Base-by-base conservation (phyloP, 2,888 invertebrate genomes). In the Plagiodera versicolora region DNA sequence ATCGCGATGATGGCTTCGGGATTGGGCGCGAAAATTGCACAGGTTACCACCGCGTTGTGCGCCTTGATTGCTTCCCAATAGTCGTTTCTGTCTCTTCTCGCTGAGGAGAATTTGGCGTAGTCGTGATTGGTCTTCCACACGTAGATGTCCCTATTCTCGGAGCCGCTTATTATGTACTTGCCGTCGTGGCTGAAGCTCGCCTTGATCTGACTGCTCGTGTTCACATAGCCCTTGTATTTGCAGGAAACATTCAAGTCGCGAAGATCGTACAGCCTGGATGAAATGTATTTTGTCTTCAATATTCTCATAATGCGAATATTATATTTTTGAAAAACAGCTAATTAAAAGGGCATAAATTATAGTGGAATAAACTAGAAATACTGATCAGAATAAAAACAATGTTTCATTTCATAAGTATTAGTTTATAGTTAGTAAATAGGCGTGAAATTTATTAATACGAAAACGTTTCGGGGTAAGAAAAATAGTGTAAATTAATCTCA, bases 61-160 rank as follows among this genome's bases (percentile, higher is more conserved):
- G 95, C 97, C 83, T 93, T 94, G 64, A 95, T 91, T 0, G 95
- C 95, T 77, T 98, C 98, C 96, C 98, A 99, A 81, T 94, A 98
- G 77, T 95, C 94, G 77, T 98, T 99, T 47, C 98, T 83, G 79
- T 99, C 98, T 49, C 98, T 84, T 52, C 98, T 83, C 55, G 89
- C 89, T 14, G 95, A 95, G 24, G 94, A 91, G 75, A 97, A 94
- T 81, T 96, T 96, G 1, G 95, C 90, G 77, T 95, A 95, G 75
- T 97, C 97, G 74, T 98, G 95, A 78, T 93, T 91, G 0, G 98
- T 98, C 81, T 95, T 94, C 99, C 99, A 99, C 57, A 98, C 91
- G 77, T 98, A 99, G 70, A 98, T 93, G 80, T 95, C 96, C 74
- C 95, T 92, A 81, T 99, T 98, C 76, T 98, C 98, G 0, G 97